Evolutionary conservation across 1,140 invertebrate species (phyloP), one percentile per base, ranked within the genome.

Genomic region (Drosophila sechellia): DNA sequence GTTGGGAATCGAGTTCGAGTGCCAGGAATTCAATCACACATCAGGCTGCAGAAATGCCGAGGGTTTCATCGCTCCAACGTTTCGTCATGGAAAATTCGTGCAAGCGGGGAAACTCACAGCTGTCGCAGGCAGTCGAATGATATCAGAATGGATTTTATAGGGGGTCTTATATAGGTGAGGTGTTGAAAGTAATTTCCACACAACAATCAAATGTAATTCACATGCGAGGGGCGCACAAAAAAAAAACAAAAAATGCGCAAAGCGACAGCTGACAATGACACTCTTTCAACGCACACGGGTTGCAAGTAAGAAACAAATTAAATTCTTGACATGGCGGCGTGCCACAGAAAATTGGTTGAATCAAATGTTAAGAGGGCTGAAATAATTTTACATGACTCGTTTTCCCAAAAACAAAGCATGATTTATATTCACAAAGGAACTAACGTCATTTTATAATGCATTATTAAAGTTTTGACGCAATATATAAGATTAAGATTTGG

Each of bases 11-110:
- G 52, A 54, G 45, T 56, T 76, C 54, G 70, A 83, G 79, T 72
- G 56, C 75, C 75, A 83, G 83, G 81, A 86, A 86, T 83, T 83
- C 83, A 86, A 86, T 86, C 84, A 83, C 77, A 86, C 75, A 81
- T 86, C 79, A 86, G 57, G 52, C 74, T 69, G 66, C 78, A 49
- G 59, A 54, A 56, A 65, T 56, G 58, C 50, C 63, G 37, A 42
- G 43, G 64, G 10, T 31, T 10, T 31, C 31, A 31, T 31, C 31
- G 27, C 5, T 27, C 5, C 27, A 27, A 6, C 27, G 31, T 45
- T 59, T 42, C n/a, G 13, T 31, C 43, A 58, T 45, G 20, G 31
- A 49, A 31, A 13, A 27, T 22, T 39, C 46, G 46, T 13, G 37
- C 22, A 20, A n/a, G 15, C 5, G 17, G 54, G 54, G 11, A 45